phyloP scores from a whole-genome alignment of 2,113 vertebrate species.

The Galeopterus variegatus region DNA sequence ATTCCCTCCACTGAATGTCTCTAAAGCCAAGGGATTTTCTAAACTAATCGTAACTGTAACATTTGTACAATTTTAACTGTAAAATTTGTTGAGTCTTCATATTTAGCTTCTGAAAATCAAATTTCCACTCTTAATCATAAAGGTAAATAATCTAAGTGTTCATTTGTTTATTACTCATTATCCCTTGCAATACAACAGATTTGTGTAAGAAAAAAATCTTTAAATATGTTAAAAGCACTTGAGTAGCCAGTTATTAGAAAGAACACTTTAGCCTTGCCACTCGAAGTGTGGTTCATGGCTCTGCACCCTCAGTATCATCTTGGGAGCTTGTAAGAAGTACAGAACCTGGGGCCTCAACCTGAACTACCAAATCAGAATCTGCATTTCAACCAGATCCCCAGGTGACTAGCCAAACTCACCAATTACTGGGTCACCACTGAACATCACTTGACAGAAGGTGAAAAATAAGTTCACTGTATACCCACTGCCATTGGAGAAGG shows the following conservation, averaged over 20 bases:
- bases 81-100: not conserved
- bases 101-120: conserved; percentile 13
- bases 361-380: not conserved
- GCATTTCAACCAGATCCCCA: not conserved
- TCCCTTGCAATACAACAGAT: not conserved
- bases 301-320: not conserved
- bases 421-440: not conserved
- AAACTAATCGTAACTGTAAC: not conserved
- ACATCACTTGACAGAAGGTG: not conserved
- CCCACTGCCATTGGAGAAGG: not conserved
- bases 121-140: not conserved
- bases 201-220: not conserved
- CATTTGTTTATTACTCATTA: not conserved
- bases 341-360: not conserved
- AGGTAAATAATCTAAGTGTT: not conserved
- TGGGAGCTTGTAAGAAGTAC: not conserved
- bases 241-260: not conserved
- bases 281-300: not conserved
- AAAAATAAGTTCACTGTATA: not conserved
- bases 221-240: not conserved
- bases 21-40: not conserved
- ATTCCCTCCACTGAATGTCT: not conserved
- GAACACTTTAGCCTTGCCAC: not conserved
- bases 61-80: not conserved
- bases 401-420: not conserved